phyloP scores from a whole-genome alignment of 2,797 vertebrate species.

The Micromesistius poutassou region DNA sequence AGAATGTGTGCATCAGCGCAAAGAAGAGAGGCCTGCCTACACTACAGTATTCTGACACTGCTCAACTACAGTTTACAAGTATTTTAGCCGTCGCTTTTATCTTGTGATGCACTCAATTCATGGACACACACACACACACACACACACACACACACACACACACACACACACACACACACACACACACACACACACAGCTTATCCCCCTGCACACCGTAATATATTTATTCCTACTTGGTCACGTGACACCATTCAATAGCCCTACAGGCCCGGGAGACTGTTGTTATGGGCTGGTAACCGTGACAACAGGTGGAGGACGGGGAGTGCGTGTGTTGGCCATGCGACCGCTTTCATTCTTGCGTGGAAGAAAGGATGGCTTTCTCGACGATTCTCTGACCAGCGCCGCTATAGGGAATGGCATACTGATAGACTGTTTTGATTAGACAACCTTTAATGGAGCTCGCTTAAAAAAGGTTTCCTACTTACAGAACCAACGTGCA shows the following conservation, averaged over 20 bases:
- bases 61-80: too few relatives aligned
- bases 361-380: constrained; percentile 38
- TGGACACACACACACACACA: background rate
- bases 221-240: constrained; percentile 28
- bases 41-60: background rate
- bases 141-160: background rate
- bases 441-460: too few relatives aligned
- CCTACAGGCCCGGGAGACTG: constrained; percentile 46
- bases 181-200: constrained; percentile 10
- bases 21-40: background rate
- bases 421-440: background rate
- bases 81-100: background rate
- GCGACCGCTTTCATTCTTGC: constrained; percentile 17
- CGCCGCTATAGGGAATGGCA: background rate
- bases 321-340: constrained; percentile 22
- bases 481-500: too few relatives aligned
- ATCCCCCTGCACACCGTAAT: constrained; percentile 6
- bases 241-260: constrained; percentile 40
- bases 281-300: constrained; percentile 58
- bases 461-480: too few relatives aligned
- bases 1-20: background rate
- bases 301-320: constrained; percentile 44
- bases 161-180: constrained; percentile 1
- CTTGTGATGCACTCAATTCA: background rate
- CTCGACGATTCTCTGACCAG: background rate